A percentile compares a stretch with the other conserved stretches of the same genome.
These are phyloP conservation scores for Lithophane socia DNA, from an alignment of 2,888 invertebrate species.

Conservation along the genomic window DNA sequence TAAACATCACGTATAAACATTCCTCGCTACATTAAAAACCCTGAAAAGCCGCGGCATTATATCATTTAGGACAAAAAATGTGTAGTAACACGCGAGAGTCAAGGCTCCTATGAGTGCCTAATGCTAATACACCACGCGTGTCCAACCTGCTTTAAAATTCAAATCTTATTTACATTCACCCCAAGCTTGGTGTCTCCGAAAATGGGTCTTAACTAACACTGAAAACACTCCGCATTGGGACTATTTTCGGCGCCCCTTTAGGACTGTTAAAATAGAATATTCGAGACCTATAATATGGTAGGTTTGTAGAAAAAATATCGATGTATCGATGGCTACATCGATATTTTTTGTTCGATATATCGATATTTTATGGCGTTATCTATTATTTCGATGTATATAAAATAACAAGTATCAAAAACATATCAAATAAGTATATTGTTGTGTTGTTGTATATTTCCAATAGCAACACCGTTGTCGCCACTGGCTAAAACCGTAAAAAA, in stretches of 20 bases:
- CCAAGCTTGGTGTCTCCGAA: conserved; percentile 77
- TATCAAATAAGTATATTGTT: no score
- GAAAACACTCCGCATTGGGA: conserved; percentile 78
- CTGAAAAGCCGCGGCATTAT: conserved; percentile 59
- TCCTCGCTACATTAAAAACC: conserved; percentile 57
- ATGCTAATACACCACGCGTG: conserved; percentile 62
- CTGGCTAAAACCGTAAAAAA: no score
- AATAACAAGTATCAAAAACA: no score
- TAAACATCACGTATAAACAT: conserved; percentile 60
- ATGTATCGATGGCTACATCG: no score
- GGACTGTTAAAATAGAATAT: conserved; percentile 85
- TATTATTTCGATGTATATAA: no score
- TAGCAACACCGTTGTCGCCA: no score
- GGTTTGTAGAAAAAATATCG: no score
- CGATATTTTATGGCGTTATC: no score
- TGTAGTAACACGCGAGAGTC: conserved; percentile 56
- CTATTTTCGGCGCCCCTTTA: conserved; percentile 85
- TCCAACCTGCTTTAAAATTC: conserved; percentile 83
- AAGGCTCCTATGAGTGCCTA: conserved; percentile 53
- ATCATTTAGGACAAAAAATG: conserved; percentile 64
- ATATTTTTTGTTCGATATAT: no score
- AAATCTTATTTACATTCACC: conserved; percentile 88
- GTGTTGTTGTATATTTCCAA: no score
- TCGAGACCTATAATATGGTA: conserved; percentile 80
- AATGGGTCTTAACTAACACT: conserved; percentile 81